phyloP scores from a whole-genome alignment of 35 echinoderm and acorn worm genomes.

The Ptychodera flava region DNA sequence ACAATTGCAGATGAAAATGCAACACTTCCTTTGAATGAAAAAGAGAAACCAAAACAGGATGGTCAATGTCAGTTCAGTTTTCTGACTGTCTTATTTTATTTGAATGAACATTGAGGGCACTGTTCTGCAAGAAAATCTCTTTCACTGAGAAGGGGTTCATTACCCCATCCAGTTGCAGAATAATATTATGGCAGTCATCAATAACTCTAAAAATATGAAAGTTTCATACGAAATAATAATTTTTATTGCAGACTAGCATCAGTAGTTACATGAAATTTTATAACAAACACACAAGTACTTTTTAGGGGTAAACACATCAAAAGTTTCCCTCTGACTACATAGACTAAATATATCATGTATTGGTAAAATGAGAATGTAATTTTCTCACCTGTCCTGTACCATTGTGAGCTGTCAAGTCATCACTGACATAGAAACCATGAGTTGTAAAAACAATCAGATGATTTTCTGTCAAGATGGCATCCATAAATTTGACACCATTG shows the following conservation, averaged over 20 bases:
- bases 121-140: too few species aligned
- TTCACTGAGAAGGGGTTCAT: too few species aligned
- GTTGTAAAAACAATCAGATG: neutral
- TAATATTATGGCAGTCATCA: neutral
- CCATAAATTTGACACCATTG: neutral
- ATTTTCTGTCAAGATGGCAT: neutral
- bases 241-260: neutral
- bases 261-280: neutral
- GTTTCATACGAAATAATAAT: neutral
- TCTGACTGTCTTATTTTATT: too few species aligned
- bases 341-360: neutral
- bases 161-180: too few species aligned
- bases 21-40: too few species aligned
- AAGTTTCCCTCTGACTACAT: neutral
- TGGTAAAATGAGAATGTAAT: neutral
- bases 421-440: neutral
- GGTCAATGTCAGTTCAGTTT: too few species aligned
- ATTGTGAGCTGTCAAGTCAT: neutral
- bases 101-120: too few species aligned
- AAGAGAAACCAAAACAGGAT: too few species aligned
- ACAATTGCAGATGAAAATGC: too few species aligned
- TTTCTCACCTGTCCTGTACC: neutral
- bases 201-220: neutral
- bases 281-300: neutral
- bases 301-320: too few species aligned